Percentiles rank a stretch among this genome's conserved stretches.
Conservation (phyloP, 2,888 invertebrate species). For the Fabriciana adippe region DNA sequence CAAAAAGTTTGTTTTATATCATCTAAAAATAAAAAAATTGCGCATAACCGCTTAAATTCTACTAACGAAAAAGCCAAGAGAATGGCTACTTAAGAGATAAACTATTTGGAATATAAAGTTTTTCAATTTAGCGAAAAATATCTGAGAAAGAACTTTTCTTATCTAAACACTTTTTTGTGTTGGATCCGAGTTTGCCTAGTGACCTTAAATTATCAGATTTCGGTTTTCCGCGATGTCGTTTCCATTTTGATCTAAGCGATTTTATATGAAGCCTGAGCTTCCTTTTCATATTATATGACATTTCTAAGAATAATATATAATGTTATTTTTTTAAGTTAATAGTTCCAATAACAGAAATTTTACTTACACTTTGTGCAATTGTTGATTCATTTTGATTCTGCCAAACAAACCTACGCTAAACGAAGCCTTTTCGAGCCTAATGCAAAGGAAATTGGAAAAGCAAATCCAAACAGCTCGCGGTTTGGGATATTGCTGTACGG, state of each 20-base stretch:
- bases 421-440: slow-evolving; percentile 50
- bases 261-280: neutral
- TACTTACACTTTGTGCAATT: neutral
- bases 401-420: slow-evolving; percentile 25
- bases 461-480: slow-evolving; percentile 66
- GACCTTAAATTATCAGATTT: neutral
- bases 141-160: neutral
- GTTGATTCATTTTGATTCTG: slow-evolving; percentile 22
- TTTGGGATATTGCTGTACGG: slow-evolving; percentile 66
- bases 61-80: neutral
- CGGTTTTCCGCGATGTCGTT: neutral
- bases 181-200: neutral
- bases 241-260: neutral
- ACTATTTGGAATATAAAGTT: slow-evolving; percentile 4
- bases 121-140: slow-evolving; percentile 6
- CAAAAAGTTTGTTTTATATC: no score
- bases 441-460: slow-evolving; percentile 70
- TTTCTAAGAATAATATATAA: no score
- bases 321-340: no score
- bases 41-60: no score
- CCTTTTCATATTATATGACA: no score
- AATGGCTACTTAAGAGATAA: slow-evolving; percentile 4
- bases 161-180: neutral
- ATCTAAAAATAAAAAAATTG: no score
- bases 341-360: neutral